Evolutionary conservation across 1,140 invertebrate genomes (phyloP), one percentile per base, ranked within the genome.

Genomic region (Sarcophaga peregrina): DNA sequence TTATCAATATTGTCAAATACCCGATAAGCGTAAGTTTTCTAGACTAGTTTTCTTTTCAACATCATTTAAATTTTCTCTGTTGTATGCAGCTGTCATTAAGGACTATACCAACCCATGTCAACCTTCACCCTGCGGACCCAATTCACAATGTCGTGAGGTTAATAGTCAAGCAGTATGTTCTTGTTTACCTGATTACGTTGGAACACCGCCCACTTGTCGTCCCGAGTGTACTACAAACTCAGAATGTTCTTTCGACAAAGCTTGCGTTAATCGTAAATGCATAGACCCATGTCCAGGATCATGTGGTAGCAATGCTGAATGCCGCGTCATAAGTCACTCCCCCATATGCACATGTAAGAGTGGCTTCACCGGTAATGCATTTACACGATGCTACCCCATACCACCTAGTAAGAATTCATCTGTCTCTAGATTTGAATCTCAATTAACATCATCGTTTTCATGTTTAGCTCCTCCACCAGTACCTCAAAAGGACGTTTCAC

Each of bases 241-340:
- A n/a, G 96, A 97, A 86, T 97, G 96, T 86, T 91, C 93, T 78
- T 91, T 92, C n/a, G 93, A 93, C 52, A 94, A 93, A 86, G 94
- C 95, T 1, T 97, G 96, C 86, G 91, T 95, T 47, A 95, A 95
- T 87, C 95, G 96, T 86, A 96, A 96, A 91, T 97, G 96, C 86
- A 90, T 92, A n/a, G 93, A 96, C 91, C 95, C 95, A 46, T 97
- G 96, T 85, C 92, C 93, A n/a, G 95, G 94, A 78, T 93, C 94
- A 1, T 97, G 96, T 89, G 96, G 96, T 8, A 89, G 93, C 47
- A 95, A 95, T 91, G 94, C 96, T 3, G 93, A 94, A 81, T 97
- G 96, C 87, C 92, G 92, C 20, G 95, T 96, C 0, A 88, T 94
- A 13, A 95, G 95, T 86, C 95, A 96, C 85, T 93, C 93, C 8